Evolutionary conservation across 2,888 invertebrate genomes (phyloP), one percentile per base, ranked within the genome.

Genomic region (Protonemura montana): DNA sequence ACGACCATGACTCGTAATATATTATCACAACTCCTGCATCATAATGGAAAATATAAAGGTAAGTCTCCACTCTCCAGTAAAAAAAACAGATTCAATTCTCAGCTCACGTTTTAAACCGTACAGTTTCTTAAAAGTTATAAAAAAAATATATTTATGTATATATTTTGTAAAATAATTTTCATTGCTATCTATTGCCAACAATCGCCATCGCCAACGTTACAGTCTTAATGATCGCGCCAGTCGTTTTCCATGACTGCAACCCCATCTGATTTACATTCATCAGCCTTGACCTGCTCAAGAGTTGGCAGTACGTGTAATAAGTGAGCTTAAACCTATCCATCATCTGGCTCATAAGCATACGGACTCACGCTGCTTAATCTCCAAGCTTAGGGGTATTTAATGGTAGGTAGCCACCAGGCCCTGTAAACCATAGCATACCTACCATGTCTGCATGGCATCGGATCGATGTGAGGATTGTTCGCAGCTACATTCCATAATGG

Each of bases 271-370:
- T 59, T 21, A 59, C 59, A 59, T 59, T 59, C 21, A 59, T 59
- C 59, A 59, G 59, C 59, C 59, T 59, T 59, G 59, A 59, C 59
- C 59, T 59, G 59, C 59, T 59, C 59, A 59, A 59, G 59, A 59
- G 59, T 21, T 59, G 59, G 59, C 59, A 59, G 6, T 13, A 59
- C 59, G 59, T 59, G 59, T 59, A 59, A 59, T 59, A 59, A 59
- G 59, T 59, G 59, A 59, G 59, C 59, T 59, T 59, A 59, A 59
- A 3, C 59, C 59, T 59, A 59, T 59, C 59, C 59, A 59, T 59
- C 59, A 59, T 59, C 59, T 59, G 59, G 16, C 21, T 59, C 59
- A 59, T 59, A 59, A 59, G 59, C 59, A 59, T 59, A 59, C 59
- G 59, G 21, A 59, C 59, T 10, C 59, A 59, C 59, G 59, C 59